Conservation (phyloP, 2,113 vertebrate genomes). For the Lichenostomus cassidix region DNA sequence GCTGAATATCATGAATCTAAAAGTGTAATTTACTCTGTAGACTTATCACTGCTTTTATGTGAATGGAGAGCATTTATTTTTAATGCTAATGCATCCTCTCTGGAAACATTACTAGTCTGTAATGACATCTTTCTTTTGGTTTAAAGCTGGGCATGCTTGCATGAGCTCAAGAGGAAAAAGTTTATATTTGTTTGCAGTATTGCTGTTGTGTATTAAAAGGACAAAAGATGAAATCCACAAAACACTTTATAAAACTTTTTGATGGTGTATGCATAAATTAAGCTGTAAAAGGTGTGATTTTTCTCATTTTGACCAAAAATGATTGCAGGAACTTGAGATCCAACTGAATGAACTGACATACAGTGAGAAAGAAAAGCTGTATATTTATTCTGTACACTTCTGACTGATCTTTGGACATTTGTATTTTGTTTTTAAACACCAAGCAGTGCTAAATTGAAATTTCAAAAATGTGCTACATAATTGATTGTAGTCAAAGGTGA, state of each 20-base stretch:
- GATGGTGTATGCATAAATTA: not conserved
- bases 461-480: not conserved
- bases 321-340: not conserved
- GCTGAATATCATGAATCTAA: constrained; percentile 8
- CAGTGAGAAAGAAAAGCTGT: not conserved
- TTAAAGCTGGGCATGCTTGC: not conserved
- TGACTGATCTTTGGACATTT: not conserved
- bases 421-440: not conserved
- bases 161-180: not conserved
- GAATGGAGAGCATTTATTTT: constrained; percentile 45
- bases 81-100: constrained; percentile 56
- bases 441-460: not conserved
- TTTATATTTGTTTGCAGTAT: not conserved
- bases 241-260: not conserved
- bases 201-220: not conserved
- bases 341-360: not conserved
- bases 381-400: not conserved
- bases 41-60: constrained; percentile 29
- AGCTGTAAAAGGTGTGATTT: not conserved
- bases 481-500: not conserved
- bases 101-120: not conserved
- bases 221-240: not conserved
- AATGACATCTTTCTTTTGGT: not conserved
- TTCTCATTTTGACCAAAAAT: not conserved
- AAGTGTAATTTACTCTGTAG: constrained; percentile 2